Evolutionary conservation across 1,140 invertebrate species (phyloP), one percentile per base, ranked within the genome.

Genomic region (Tetramorium parvispinum): DNA sequence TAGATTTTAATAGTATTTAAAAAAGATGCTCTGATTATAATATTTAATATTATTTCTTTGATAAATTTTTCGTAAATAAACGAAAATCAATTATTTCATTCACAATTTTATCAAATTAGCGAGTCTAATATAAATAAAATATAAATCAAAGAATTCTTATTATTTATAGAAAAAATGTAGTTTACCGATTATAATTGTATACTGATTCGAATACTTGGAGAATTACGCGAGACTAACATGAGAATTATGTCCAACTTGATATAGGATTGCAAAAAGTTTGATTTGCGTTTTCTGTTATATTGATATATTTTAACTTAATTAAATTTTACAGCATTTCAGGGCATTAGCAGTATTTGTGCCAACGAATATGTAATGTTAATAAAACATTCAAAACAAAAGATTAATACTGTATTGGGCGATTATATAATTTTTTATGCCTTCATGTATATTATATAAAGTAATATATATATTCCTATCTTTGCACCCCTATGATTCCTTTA

Each of bases 331-430:
- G 76, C 53, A 76, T 87, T 88, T 86, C 89, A 92, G 92, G 89
- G 91, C 88, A 92, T 92, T 91, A 76, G 57, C 87, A 86, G 68
- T 83, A 68, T 46, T 88, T 89, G 87, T 89, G 89, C 88, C 87
- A 91, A 73, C 57, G 43, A 87, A 89, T 71, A 86, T 93, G 92
- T 93, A 93, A 88, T 43, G 59, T 61, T 91, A 93, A 93, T 93
- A 93, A 92, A 91, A 11, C 24, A 90, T 90, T 90, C 37, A 10
- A 77, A 90, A 63, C 51, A 65, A 91, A 24, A 24, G 46, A 90
- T 77, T 83, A 61, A 75, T 83, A 83, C 3, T 24, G 61, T 11
- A n/a, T 83, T 75, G n/a, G 13, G 4, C 27, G 4, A 13, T 32
- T 32, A 24, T 73, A 73, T 59, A 51, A 81, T 70, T n/a, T 57